Evolutionary conservation across 1,140 invertebrate species (phyloP), one percentile per base, ranked within the genome.

Genomic region (Grapholita molesta): DNA sequence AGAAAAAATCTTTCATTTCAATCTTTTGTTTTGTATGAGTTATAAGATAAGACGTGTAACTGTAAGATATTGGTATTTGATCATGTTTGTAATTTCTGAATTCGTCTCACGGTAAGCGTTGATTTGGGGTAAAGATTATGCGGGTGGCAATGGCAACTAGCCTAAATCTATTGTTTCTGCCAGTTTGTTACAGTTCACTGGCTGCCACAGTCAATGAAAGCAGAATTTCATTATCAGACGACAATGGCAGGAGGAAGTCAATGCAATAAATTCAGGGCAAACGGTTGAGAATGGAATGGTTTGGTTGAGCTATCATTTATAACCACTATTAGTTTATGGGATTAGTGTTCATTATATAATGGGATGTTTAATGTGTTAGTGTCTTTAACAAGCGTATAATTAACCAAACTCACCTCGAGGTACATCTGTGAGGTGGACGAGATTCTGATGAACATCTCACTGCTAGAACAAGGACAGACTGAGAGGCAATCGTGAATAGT

Each of bases 141-240:
- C 55, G 55, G 55, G 55, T 15, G 28, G 21, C 55, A 32, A 61
- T 15, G 28, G 21, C 55, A 32, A 61, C 25, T 61, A 28, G 11
- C 24, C 55, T 61, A 61, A 61, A 61, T 61, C 55, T 61, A 61
- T 61, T 61, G 55, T 61, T 61, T 28, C 55, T 61, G 55, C 15
- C 55, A 61, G 55, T 61, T 61, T 57, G 24, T 57, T 7, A 30
- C 55, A 25, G 25, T 61, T 61, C 55, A 61, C 55, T 30, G 55
- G 15, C 55, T 21, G 55, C 25, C 55, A 61, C 24, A 61, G 55
- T 61, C 55, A 61, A 61, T 61, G 25, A 57, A 57, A 61, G 24
- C 55, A 61, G 55, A 28, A 61, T 61, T 61, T 61, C 55, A 61
- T 61, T 61, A 61, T 61, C 55, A 32, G 25, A 61, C 55, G 1